Base-by-base conservation (phyloP, 1,140 invertebrate species). In the Vollenhovia emeryi region DNA sequence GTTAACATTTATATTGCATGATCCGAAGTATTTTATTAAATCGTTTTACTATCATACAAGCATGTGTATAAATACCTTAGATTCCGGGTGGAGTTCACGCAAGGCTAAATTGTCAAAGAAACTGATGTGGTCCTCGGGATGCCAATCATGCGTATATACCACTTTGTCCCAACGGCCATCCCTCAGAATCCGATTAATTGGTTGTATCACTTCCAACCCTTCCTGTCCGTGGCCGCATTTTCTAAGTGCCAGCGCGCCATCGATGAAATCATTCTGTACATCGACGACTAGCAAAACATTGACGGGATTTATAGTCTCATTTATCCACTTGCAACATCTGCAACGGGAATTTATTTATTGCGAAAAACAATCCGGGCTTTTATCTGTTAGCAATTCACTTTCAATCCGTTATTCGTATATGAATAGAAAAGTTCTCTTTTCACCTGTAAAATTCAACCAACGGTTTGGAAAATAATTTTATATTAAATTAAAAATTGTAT, bases 231-330 rank as follows among this genome's bases (percentile, higher is more conserved):
- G 96, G 18, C 96, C 95, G 91, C 96, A 97, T 71, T 96, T 95
- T 69, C 95, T 95, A 27, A 98, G 95, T 15, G 97, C 95, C 15
- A 98, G 93, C 9, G 96, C 96, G 21, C 98, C 98, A 66, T 95
- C 95, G 50, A 98, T 97, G 90, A 98, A 98, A 93, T 98, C 98
- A 93, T 98, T 98, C 93, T 98, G 98, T 0, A 98, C 97, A 93
- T 98, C 98, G 6, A 98, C 96, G 15, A 98, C 94, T 1, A 98
- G 86, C 15, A 98, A 93, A 55, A 96, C 97, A 43, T 95, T 96
- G 0, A 96, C 94, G 2, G 97, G 97, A 62, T 93, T 88, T 24
- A 92, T 0, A 11, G 92, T 92, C 5, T 90, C 73, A 4, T 7
- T 64, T 66, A 93, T 88, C 93, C 93, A 94, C 7, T 92, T 75